Evolutionary conservation across 2,113 vertebrate genomes (phyloP).

Genomic region (Nymphicus hollandicus): DNA sequence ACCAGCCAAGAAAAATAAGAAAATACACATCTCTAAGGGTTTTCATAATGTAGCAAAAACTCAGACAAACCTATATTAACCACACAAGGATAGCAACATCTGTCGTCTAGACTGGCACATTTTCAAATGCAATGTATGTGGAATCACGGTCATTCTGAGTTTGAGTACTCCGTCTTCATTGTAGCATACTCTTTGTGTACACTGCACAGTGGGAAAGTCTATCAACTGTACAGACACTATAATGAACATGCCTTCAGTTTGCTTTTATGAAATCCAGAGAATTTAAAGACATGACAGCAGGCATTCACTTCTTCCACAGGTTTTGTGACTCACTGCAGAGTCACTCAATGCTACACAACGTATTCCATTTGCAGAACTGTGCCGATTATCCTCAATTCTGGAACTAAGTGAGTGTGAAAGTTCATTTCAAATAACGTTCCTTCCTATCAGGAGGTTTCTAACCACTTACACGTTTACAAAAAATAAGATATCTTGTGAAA

Average conservation of each 20-base stretch:
- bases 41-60: not conserved
- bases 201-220: not conserved
- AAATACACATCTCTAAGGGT: not conserved
- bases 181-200: not conserved
- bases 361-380: not conserved
- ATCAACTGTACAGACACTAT: not conserved
- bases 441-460: not conserved
- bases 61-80: not conserved
- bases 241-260: not conserved
- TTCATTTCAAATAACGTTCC: not conserved
- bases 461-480: not conserved
- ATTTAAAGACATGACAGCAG: not conserved
- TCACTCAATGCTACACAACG: not conserved
- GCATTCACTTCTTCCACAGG: not conserved
- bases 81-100: slow-evolving; percentile 16
- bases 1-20: slow-evolving; percentile 32
- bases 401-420: not conserved
- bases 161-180: not conserved
- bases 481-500: not conserved
- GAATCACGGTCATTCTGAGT: not conserved
- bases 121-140: not conserved
- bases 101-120: not conserved
- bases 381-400: not conserved
- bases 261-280: not conserved
- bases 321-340: not conserved